Base-by-base conservation (phyloP, 2,888 invertebrate genomes). In the Lottia scabra region DNA sequence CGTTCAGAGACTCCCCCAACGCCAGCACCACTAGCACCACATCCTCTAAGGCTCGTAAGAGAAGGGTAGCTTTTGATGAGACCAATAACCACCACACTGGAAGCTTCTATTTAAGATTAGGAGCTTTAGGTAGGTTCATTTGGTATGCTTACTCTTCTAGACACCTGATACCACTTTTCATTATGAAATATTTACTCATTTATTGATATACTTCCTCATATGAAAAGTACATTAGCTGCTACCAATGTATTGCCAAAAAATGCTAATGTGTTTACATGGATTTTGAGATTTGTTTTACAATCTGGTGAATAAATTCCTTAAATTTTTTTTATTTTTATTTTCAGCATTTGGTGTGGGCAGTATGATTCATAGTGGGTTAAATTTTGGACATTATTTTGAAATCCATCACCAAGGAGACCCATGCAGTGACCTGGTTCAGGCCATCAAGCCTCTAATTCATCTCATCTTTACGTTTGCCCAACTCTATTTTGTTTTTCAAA, bases 401-500 rank as follows among this genome's bases (percentile, higher is more conserved):
- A 46, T 48, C 27, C 56, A 44, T 5, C 66, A 68, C 16, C 70
- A 73, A 13, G 56, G 46, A 74, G 96, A 96, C 2, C 94, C 94
- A 3, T 97, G 97, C 89, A 65, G 67, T 65, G 95, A 96, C 90
- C 95, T 97, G 74, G 91, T 97, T 75, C 93, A 95, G 80, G 97
- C 96, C 65, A 92, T 97, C 48, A 97, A 97, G 90, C 97, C 97
- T 6, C 92, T 96, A 69, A 92, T 97, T 63, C 97, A 97, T 90
- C 96, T 97, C 94, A 93, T 96, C 81, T 98, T 97, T 91, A 97
- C 97, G 46, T 97, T 98, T 87, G 96, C 96, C 94, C 97, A 98
- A 91, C 97, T 98, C 96, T 98, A 98, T 88, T 97, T 97, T 90
- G 96, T 98, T 88, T 97, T 98, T 91, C 96, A 97, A 95, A 97